Conservation (phyloP, 2,797 vertebrate species). For the Microctenopoma steveboyesi region DNA sequence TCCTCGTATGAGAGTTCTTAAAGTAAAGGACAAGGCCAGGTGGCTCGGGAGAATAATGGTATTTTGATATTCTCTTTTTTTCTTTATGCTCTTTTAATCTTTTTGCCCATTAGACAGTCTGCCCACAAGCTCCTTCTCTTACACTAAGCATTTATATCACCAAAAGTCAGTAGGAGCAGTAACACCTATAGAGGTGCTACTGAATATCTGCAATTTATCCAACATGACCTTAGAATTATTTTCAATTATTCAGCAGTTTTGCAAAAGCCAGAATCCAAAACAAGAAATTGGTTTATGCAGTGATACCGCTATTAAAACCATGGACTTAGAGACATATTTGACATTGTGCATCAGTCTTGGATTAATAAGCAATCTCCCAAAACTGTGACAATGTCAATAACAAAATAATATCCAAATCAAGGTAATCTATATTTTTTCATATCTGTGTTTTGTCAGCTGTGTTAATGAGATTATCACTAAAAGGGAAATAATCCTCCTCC, state of each 20-base stretch:
- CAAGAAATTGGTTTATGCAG: background rate
- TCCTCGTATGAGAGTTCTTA: constrained; percentile 19
- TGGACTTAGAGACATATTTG: too few species aligned
- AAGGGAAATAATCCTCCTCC: too few species aligned
- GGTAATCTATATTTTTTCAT: too few species aligned
- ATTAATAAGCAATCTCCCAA: background rate
- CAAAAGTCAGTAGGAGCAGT: background rate
- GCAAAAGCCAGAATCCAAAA: background rate
- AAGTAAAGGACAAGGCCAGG: constrained; percentile 14
- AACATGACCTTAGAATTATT: background rate
- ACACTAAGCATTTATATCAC: background rate
- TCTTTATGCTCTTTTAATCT: constrained; percentile 34
- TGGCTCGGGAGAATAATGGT: constrained; percentile 23
- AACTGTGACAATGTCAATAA: background rate
- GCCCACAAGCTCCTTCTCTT: constrained; percentile 3
- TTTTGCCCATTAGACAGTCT: constrained; percentile 21
- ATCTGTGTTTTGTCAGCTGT: too few species aligned
- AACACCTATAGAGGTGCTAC: background rate
- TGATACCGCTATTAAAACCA: background rate
- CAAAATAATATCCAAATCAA: background rate
- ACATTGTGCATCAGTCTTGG: too few species aligned
- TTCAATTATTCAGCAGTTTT: background rate
- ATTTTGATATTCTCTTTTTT: constrained; percentile 30
- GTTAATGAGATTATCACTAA: too few species aligned
- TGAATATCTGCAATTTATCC: background rate